Percentiles rank a stretch among this genome's conserved stretches.
phyloP scores from a whole-genome alignment of 1,140 invertebrate species.

The Achroia grisella region DNA sequence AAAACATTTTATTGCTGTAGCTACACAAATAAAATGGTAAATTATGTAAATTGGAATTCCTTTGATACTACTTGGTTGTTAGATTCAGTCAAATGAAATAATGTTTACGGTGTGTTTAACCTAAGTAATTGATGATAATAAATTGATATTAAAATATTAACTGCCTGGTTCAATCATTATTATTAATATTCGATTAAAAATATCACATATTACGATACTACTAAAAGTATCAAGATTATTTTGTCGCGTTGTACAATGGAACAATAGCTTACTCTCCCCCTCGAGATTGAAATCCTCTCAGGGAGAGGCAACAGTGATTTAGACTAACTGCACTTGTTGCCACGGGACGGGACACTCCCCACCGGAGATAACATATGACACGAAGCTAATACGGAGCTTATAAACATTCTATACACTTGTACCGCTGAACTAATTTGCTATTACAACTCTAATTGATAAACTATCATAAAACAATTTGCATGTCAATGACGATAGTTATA shows the following conservation, averaged over 20 bases:
- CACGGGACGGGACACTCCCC: slow-evolving; percentile 22
- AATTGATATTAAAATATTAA: no score
- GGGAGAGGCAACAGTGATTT: slow-evolving; percentile 54
- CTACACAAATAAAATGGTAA: slow-evolving; percentile 9
- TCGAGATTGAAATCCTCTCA: slow-evolving; percentile 43
- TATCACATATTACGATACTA: no score
- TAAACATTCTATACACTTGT: slow-evolving; percentile 30
- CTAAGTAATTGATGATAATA: no score
- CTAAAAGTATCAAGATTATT: slow-evolving; percentile 32
- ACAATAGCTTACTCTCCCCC: slow-evolving; percentile 54
- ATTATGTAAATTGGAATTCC: slow-evolving; percentile 15
- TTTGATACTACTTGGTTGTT: background rate
- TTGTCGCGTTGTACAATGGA: slow-evolving; percentile 20
- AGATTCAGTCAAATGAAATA: no score
- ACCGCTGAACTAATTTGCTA: slow-evolving; percentile 12
- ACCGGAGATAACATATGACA: slow-evolving; percentile 41
- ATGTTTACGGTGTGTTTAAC: no score
- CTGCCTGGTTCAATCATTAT: no score
- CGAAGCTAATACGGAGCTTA: slow-evolving; percentile 49
- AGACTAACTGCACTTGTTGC: slow-evolving; percentile 65
- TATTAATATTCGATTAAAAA: no score
- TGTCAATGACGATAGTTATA: background rate
- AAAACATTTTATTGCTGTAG: slow-evolving; percentile 11
- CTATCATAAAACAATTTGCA: no score
- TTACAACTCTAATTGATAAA: slow-evolving; percentile 4